A percentile compares a stretch with the other conserved stretches of the same genome.
phyloP scores from a whole-genome alignment of 2,113 vertebrate genomes.

The Psilopsiagon aymara region DNA sequence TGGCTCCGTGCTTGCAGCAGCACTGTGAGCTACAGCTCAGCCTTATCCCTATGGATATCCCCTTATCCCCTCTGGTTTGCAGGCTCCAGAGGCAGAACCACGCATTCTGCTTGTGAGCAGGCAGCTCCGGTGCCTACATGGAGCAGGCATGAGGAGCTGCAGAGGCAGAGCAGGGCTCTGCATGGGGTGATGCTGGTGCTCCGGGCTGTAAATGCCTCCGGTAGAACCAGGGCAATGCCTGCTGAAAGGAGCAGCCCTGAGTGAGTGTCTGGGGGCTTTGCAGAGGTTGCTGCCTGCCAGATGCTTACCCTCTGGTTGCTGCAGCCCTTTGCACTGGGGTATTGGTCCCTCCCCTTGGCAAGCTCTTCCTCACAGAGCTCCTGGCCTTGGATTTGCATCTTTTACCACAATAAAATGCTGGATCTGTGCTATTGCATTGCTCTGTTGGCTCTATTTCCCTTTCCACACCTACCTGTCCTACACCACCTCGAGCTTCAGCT shows the following conservation, averaged over 20 bases:
- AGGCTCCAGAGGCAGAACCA: not conserved
- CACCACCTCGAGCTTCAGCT: not conserved
- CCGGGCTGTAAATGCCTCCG: too few relatives aligned
- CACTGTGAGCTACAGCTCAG: not conserved
- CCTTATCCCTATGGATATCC: not conserved
- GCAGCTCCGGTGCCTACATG: not conserved
- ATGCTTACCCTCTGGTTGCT: accelerated
- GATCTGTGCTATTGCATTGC: not conserved
- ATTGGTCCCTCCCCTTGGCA: not conserved
- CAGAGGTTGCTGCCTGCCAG: not conserved
- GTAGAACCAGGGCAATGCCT: not conserved
- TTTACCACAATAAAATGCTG: not conserved
- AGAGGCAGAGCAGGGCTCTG: not conserved
- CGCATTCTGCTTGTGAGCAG: not conserved
- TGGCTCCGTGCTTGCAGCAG: not conserved
- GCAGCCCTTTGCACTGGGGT: not conserved
- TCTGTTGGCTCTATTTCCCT: not conserved
- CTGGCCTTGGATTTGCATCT: not conserved
- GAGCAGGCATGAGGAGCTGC: not conserved
- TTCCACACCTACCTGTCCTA: not conserved
- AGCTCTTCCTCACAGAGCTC: not conserved
- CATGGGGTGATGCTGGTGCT: not conserved
- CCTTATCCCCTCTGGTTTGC: not conserved
- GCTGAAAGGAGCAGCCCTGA: not conserved
- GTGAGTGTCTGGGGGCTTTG: accelerated